Evolutionary conservation across 2,113 vertebrate genomes (phyloP), one percentile per base, ranked within the genome.

Genomic region (Tragelaphus scriptus): DNA sequence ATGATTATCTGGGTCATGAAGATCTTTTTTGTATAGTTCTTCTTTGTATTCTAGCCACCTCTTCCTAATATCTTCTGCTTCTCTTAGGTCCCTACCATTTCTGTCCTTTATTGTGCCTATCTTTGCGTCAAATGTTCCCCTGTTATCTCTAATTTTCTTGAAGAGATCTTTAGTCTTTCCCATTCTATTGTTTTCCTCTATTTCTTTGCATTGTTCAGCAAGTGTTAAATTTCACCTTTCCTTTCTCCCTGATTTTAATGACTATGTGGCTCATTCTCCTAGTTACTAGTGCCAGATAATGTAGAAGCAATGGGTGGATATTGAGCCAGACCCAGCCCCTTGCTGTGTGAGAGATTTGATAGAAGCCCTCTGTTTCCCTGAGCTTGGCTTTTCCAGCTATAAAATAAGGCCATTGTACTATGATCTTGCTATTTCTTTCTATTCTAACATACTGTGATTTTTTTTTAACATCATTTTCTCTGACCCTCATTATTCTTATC

Each of bases 401-500:
- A 95, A 82, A 92, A 93, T 75, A 81, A 91, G 12, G 59, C 55
- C 17, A 7, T 3, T 25, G 8, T 7, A 3, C n/a, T 92, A 3
- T 53, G 47, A 92, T 49, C 51, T 28, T 21, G 19, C 30, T 96
- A 79, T 94, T 71, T 65, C 23, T 68, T 96, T 59, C 14, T 85
- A 58, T 51, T 49, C 26, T 92, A 71, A 71, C 87, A 28, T 92
- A 16, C 14, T 40, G 32, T 56, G 61, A 53, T 80, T 71, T 80
- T 71, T 77, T 47, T 89, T 47, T 21, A 65, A 65, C 16, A 44
- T 79, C 16, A 49, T 40, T 92, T 90, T 88, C 26, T 87, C 68
- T 26, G 23, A 81, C 30, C 2, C 80, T 92, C 51, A n/a, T 88
- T 95, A 93, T 93, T 93, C 36, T 95, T 65, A 90, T 95, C 90